Base-by-base conservation (phyloP, 2,113 vertebrate species). In the Empidonax alnorum region DNA sequence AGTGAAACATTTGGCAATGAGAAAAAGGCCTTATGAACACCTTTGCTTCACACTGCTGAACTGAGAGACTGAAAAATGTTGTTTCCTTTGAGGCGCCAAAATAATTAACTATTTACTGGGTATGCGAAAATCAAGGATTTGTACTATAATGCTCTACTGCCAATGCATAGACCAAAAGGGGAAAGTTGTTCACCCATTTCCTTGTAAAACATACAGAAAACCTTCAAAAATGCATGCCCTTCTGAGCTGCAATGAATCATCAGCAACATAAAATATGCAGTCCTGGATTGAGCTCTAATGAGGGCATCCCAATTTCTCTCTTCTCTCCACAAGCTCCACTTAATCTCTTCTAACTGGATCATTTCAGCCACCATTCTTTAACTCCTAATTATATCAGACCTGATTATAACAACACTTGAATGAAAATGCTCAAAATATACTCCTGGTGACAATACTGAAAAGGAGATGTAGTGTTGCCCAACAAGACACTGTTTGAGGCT, bases 351-450 rank as follows among this genome's bases (percentile, higher is more conserved):
- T 71, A 80, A 47, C 46, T 69, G 56, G 50, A 91, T 72, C 87
- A 62, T 73, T 93, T 89, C 74, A 89, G 62, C 55, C 46, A 73
- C 67, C 71, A 61, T 93, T 84, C 56, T 84, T 75, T 35, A 78
- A 61, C 46, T 82, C 42, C 62, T 66, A 74, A 52, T 95, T 88
- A 35, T 50, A 94, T 76, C 44, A 83, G 47, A 16, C 17, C 49
- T 4, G 31, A 72, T 94, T 89, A 84, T 62, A 87, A 37, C 46
- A 87, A 35, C 28, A 42, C 65, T 69, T 49, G 44, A 86, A 73
- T 31, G 35, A 83, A 80, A 87, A 44, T 1, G 1, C 39, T 80
- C 35, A 55, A 75, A 80, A 78, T 28, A 72, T 3, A 71, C 61
- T 91, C 49, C 41, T 37, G 7, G 47, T 8, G 47, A 39, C 3